phyloP scores from a whole-genome alignment of 2,113 vertebrate species.

The Oxyruncus cristatus region DNA sequence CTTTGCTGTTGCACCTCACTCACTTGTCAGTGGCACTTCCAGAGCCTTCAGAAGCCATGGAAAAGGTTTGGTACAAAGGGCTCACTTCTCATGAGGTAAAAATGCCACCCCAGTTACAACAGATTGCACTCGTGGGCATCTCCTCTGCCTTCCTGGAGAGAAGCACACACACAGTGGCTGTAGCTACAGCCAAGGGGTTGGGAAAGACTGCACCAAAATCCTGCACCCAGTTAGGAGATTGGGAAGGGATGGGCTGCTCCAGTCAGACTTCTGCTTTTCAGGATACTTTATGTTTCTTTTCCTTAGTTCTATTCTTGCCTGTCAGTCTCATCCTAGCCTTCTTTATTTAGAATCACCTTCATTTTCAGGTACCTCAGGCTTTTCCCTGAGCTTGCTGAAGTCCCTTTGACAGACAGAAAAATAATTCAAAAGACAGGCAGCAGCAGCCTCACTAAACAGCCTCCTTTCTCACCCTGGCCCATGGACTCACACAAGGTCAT shows the following conservation, averaged over 20 bases:
- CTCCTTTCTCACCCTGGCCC: neutral
- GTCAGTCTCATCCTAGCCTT: neutral
- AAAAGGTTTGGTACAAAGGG: neutral
- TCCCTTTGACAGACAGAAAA: neutral
- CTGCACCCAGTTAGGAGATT: neutral
- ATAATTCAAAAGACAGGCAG: neutral
- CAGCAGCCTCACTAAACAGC: neutral
- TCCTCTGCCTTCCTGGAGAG: neutral
- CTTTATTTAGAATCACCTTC: neutral
- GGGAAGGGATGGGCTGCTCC: neutral
- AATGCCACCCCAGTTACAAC: neutral
- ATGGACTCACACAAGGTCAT: neutral
- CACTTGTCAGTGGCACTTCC: neutral
- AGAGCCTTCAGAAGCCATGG: neutral
- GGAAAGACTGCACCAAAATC: neutral
- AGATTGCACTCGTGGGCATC: neutral
- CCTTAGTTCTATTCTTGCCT: neutral
- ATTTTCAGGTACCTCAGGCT: neutral
- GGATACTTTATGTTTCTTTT: neutral
- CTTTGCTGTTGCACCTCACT: neutral
- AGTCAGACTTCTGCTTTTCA: neutral
- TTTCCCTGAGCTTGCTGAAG: neutral
- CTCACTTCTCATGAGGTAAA: neutral
- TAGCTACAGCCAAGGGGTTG: neutral
- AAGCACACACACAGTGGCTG: fast-evolving